Conservation (phyloP, 2,797 vertebrate genomes). For the Catostomus latipinnis region DNA sequence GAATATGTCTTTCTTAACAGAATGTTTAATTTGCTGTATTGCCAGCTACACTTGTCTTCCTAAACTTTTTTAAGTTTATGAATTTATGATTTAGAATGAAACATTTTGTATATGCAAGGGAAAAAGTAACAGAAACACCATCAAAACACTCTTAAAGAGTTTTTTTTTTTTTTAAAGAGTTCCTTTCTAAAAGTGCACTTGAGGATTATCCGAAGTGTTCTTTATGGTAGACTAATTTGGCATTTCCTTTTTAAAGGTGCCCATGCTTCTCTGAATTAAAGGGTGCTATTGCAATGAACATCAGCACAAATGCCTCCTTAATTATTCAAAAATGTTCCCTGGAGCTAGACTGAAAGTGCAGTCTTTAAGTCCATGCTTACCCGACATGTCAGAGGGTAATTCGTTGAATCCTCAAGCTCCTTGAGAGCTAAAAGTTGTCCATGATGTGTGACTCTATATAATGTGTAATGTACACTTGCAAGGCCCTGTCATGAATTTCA, state of each 20-base stretch:
- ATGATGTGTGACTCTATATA: neutral
- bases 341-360: conserved; percentile 37
- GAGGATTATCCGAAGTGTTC: conserved; percentile 58
- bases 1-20: too few relatives aligned
- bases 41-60: neutral
- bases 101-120: neutral
- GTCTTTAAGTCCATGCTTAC: conserved; percentile 24
- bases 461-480: neutral
- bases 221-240: conserved; percentile 57
- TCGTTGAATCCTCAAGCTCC: conserved; percentile 37
- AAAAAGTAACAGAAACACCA: conserved; percentile 59
- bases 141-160: conserved; percentile 71
- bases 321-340: conserved; percentile 32
- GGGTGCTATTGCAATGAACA: conserved; percentile 46
- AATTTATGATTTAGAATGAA: neutral
- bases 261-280: conserved; percentile 47
- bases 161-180: conserved; percentile 56
- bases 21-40: neutral
- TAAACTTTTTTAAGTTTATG: neutral
- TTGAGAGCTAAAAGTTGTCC: conserved; percentile 23
- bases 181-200: conserved; percentile 72
- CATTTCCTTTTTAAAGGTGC: conserved; percentile 55
- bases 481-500: neutral
- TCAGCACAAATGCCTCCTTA: conserved; percentile 40
- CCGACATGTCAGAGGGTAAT: conserved; percentile 26